These are phyloP conservation scores for Drosophila ambigua DNA, from an alignment of 1,140 invertebrate species.

Conservation along the genomic window DNA sequence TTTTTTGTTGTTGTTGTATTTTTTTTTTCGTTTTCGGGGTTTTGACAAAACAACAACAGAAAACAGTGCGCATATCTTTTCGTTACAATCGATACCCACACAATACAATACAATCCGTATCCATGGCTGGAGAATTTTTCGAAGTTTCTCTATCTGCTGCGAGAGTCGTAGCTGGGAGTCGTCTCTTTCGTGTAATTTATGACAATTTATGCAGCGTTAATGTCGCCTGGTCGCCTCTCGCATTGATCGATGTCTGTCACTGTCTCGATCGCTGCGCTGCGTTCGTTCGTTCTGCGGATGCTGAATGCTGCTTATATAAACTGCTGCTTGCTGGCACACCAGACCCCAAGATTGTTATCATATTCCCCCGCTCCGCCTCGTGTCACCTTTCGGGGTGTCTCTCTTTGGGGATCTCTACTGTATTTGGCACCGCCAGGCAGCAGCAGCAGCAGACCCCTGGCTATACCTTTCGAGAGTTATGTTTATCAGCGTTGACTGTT, in stretches of 20 bases:
- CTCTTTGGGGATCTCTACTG: slow-evolving; percentile 49
- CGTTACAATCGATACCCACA: slow-evolving; percentile 54
- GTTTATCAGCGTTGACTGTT: slow-evolving; percentile 68
- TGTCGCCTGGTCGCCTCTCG: slow-evolving; percentile 68
- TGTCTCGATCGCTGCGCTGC: slow-evolving; percentile 35
- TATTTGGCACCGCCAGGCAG: slow-evolving; percentile 72
- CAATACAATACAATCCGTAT: slow-evolving; percentile 3
- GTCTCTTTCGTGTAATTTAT: slow-evolving; percentile 72
- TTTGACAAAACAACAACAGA: slow-evolving; percentile 38
- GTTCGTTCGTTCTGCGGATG: slow-evolving; percentile 55
- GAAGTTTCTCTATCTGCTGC: slow-evolving; percentile 22
- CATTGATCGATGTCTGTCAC: slow-evolving; percentile 79
- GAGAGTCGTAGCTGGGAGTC: slow-evolving; percentile 6
- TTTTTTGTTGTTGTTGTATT: slow-evolving; percentile 53
- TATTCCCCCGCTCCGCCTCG: slow-evolving; percentile 7
- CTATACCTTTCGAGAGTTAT: slow-evolving; percentile 32
- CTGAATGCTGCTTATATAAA: slow-evolving; percentile 72
- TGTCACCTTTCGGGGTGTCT: slow-evolving; percentile 17
- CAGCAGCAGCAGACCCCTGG: slow-evolving; percentile 12
- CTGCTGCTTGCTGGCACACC: slow-evolving; percentile 48
- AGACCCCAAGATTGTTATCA: slow-evolving; percentile 68
- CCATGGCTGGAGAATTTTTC: slow-evolving; percentile 7
- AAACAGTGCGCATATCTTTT: slow-evolving; percentile 50
- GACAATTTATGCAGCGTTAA: slow-evolving; percentile 83
- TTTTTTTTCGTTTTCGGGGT: slow-evolving; percentile 47